These are phyloP conservation scores for Trichacis sp. DNA, from an alignment of 2,888 invertebrate species.

Conservation along the genomic window DNA sequence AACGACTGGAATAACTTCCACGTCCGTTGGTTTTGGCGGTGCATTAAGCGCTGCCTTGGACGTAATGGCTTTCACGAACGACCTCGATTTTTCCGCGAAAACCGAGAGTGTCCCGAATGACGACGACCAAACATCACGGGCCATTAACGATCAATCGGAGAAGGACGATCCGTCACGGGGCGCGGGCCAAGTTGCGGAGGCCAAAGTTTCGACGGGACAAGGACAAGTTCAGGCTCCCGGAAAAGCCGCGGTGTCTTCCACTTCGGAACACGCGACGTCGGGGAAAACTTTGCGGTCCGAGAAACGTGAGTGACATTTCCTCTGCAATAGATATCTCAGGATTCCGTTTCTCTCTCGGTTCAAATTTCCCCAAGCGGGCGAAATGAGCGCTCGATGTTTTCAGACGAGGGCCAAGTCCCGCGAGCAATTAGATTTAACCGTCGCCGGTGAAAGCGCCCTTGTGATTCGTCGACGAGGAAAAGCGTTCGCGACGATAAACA, in stretches of 20 bases:
- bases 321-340: conserved; percentile 1
- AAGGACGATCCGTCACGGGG: conserved; percentile 20
- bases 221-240: conserved; percentile 38
- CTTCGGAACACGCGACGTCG: conserved; percentile 23
- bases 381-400: background rate
- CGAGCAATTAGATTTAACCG: conserved; percentile 24
- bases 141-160: conserved; percentile 27
- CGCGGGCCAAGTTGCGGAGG: conserved; percentile 16
- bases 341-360: background rate
- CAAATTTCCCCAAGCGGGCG: background rate
- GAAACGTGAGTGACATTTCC: conserved; percentile 34
- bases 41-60: conserved; percentile 83
- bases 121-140: conserved; percentile 48
- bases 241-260: conserved; percentile 15
- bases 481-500: conserved; percentile 29
- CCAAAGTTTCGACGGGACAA: conserved; percentile 34
- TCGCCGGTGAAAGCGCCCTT: conserved; percentile 26
- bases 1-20: conserved; percentile 15
- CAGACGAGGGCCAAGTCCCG: background rate
- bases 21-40: conserved; percentile 70
- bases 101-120: conserved; percentile 55
- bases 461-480: conserved; percentile 16
- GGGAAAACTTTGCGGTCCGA: conserved; percentile 8
- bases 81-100: conserved; percentile 72
- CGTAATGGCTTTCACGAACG: conserved; percentile 86